Conservation (phyloP, 1,140 invertebrate genomes). For the Lucilia sericata region DNA sequence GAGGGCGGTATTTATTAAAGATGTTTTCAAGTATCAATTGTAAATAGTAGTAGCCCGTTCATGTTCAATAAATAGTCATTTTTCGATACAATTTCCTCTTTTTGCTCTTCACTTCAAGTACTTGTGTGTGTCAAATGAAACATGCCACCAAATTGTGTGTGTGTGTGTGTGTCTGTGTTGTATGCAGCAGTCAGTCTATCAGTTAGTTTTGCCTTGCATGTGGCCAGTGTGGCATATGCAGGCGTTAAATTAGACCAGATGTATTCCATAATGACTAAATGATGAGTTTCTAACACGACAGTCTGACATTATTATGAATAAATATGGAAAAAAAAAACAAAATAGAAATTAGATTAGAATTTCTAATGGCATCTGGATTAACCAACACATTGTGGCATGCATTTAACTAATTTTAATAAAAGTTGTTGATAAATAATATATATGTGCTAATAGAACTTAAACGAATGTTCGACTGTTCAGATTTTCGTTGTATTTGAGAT, state of each 20-base stretch:
- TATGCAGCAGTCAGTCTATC: not conserved
- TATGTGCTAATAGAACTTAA: no score
- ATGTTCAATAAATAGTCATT: not conserved
- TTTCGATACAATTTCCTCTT: not conserved
- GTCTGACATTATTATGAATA: not conserved
- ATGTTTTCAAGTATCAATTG: no score
- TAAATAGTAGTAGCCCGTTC: not conserved
- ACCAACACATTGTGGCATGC: not conserved
- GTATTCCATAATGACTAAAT: not conserved
- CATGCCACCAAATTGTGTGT: not conserved
- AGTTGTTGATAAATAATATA: no score
- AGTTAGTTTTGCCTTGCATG: not conserved
- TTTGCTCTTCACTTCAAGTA: not conserved
- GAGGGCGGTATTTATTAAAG: not conserved
- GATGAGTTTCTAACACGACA: conserved; percentile 10
- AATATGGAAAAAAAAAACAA: not conserved
- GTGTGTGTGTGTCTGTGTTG: not conserved
- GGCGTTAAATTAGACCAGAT: conserved; percentile 41
- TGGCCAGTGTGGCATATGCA: conserved; percentile 36
- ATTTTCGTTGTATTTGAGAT: no score
- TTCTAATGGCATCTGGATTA: conserved; percentile 9
- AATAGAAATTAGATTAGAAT: not conserved
- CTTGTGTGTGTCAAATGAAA: not conserved
- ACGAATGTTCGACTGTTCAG: no score
- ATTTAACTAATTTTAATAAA: not conserved